Base-by-base conservation (phyloP, 2,113 vertebrate species). In the Alligator mississippiensis region DNA sequence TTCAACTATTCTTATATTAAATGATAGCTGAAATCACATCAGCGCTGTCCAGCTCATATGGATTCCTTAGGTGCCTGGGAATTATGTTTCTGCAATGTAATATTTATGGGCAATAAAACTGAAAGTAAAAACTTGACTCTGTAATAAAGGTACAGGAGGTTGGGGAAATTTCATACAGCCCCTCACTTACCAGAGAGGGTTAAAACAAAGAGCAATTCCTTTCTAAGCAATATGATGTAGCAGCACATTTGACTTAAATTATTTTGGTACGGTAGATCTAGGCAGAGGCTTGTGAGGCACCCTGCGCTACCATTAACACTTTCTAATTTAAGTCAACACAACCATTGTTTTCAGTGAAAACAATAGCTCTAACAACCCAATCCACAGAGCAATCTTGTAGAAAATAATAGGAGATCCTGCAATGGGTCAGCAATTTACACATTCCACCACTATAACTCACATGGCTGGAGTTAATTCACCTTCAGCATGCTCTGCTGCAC, bases 341-440 rank as follows among this genome's bases (percentile, higher is more conserved):
- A n/a, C 9, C 25, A 55, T 38, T 79, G 21, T 60, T 88, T 30
- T 80, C 15, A 28, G 14, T 34, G 76, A 12, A 84, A 84, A 62
- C 11, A 34, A 62, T 0, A 0, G 8, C 59, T 82, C 89, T 1
- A 38, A 18, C 80, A 82, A 82, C 34, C 74, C 4, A 92, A 77
- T 30, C 61, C 28, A 77, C 18, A 4, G 30, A 85, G 38, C 24
- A 93, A 62, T 38, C 66, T 28, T 4, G 2, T 30, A 59, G 79
- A 85, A 94, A 96, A 86, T 57, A 90, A 57, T 72, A 93, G 84
- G 84, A 80, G 22, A 60, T 57, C 66, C 57, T 90, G 82, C 79
- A 92, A 66, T 1, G 59, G 83, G 54, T 82, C 79, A 92, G 84
- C 54, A 74, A 90, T 77, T 83, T 6, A 68, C 61, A 88, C 8